Evolutionary conservation across 2,113 vertebrate species (phyloP).

Genomic region (Peromyscus polionotus): DNA sequence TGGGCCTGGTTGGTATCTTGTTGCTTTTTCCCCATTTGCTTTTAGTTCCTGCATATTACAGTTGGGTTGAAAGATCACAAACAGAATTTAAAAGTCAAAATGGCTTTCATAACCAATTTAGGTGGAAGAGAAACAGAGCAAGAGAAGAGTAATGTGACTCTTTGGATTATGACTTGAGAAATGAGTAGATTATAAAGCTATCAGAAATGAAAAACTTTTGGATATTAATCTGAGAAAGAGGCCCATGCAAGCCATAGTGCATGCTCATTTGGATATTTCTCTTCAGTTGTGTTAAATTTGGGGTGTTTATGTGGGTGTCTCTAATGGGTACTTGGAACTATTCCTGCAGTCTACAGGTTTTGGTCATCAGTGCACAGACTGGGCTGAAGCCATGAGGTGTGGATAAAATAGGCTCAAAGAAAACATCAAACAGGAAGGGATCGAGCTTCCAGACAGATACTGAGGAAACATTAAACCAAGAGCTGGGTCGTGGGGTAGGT

Average conservation of each 20-base stretch:
- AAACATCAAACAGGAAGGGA: background rate
- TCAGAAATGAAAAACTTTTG: background rate
- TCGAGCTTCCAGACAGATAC: background rate
- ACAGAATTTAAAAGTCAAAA: slow-evolving; percentile 32
- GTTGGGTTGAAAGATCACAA: background rate
- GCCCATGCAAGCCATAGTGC: background rate
- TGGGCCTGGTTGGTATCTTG: background rate
- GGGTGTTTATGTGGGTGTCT: background rate
- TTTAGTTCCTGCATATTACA: background rate
- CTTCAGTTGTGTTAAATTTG: background rate
- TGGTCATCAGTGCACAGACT: fast-evolving
- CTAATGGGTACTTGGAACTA: background rate
- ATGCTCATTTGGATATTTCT: background rate
- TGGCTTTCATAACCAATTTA: background rate
- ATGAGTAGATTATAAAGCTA: background rate
- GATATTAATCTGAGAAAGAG: background rate
- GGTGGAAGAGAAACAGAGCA: background rate
- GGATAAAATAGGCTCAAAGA: background rate
- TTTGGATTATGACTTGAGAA: background rate
- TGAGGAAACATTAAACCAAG: background rate
- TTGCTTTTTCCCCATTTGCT: background rate
- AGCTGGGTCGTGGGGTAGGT: too few relatives aligned
- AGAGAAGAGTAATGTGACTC: background rate
- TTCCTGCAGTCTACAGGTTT: background rate
- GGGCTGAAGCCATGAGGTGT: background rate